Conservation (phyloP, 2,113 vertebrate species). For the Anthoscopus minutus region DNA sequence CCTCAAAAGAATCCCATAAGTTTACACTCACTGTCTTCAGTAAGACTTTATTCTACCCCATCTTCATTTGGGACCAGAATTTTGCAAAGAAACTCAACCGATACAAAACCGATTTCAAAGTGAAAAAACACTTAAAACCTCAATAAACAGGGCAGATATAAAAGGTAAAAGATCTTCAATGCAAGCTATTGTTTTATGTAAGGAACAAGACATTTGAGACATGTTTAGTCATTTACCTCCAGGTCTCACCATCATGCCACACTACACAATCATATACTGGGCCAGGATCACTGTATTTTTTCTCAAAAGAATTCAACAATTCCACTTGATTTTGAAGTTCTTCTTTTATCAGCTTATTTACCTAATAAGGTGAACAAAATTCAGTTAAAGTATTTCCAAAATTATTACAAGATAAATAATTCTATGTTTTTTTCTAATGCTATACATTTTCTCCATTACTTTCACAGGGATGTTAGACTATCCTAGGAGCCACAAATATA, state of each 20-base stretch:
- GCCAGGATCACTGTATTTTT: slow-evolving; percentile 96
- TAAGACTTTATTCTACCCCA: not conserved
- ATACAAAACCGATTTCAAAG: not conserved
- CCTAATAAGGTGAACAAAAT: slow-evolving; percentile 29
- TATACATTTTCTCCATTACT: not conserved
- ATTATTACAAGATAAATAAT: not conserved
- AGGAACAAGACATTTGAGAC: not conserved
- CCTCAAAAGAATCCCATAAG: not conserved
- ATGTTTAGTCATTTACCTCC: slow-evolving; percentile 76
- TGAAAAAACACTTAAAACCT: not conserved
- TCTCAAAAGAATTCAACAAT: slow-evolving; percentile 89
- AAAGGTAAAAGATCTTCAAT: not conserved
- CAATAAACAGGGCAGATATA: not conserved
- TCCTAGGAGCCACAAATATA: not conserved
- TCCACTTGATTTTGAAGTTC: slow-evolving; percentile 92
- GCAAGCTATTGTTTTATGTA: not conserved
- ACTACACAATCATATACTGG: slow-evolving; percentile 95
- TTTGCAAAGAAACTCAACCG: not conserved
- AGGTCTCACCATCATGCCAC: slow-evolving; percentile 90
- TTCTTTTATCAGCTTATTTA: slow-evolving; percentile 90
- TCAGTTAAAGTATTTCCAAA: not conserved
- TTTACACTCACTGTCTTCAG: not conserved
- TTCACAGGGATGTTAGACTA: not conserved
- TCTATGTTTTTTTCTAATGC: not conserved
- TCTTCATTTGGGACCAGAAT: not conserved